These are phyloP conservation scores for Resseliella maxima DNA, from an alignment of 2,888 invertebrate genomes.

Conservation along the genomic window DNA sequence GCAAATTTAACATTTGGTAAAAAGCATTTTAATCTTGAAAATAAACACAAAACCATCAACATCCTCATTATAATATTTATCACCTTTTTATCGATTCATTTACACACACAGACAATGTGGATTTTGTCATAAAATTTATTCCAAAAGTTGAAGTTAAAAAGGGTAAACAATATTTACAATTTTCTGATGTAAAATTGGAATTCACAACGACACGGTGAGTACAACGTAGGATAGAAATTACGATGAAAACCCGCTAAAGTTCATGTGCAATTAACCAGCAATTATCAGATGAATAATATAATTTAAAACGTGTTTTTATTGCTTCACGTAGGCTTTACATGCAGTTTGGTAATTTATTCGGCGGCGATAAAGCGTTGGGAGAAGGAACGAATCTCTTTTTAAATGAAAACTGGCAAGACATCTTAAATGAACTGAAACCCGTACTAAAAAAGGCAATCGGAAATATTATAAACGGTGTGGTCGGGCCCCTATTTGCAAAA, in stretches of 20 bases:
- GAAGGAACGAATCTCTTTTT: conserved; percentile 57
- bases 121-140: conserved; percentile 65
- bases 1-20: conserved; percentile 57
- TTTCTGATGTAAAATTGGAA: conserved; percentile 65
- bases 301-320: background rate
- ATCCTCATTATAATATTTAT: background rate
- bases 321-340: conserved; percentile 58
- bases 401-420: conserved; percentile 60
- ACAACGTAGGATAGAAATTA: background rate
- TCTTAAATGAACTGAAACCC: conserved; percentile 63
- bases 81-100: background rate
- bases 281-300: background rate
- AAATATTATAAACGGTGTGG: background rate
- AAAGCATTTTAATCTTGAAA: conserved; percentile 57
- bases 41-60: background rate
- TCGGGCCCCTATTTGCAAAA: background rate
- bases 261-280: background rate
- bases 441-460: conserved; percentile 61
- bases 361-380: conserved; percentile 57
- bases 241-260: background rate
- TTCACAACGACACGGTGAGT: conserved; percentile 65
- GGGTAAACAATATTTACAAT: conserved; percentile 63
- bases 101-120: conserved; percentile 64
- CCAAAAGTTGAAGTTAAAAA: conserved; percentile 62
- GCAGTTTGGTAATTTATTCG: conserved; percentile 60